Conservation (phyloP, 1,140 invertebrate genomes). For the Drosophila navojoa region DNA sequence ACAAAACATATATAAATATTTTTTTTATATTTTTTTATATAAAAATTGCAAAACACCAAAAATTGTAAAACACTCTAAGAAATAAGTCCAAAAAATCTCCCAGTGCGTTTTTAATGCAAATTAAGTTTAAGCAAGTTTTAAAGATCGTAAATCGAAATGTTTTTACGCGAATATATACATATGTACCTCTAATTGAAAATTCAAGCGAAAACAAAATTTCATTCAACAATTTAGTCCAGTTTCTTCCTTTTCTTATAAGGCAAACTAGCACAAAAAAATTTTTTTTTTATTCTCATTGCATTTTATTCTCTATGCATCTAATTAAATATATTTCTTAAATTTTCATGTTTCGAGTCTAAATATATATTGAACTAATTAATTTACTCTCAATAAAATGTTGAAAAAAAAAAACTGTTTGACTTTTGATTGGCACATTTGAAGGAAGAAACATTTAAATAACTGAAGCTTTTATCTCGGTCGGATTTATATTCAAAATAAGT, state of each 20-base stretch:
- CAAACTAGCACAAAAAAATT: slow-evolving; percentile 52
- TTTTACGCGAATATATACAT: slow-evolving; percentile 59
- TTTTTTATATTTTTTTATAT: background rate
- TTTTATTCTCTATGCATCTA: slow-evolving; percentile 45
- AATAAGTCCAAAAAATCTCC: slow-evolving; percentile 40
- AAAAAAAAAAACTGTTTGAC: slow-evolving; percentile 1
- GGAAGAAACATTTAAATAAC: no score
- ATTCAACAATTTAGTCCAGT: slow-evolving; percentile 57
- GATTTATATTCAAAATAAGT: no score
- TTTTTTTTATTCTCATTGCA: slow-evolving; percentile 31
- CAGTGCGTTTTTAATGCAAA: slow-evolving; percentile 60
- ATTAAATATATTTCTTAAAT: slow-evolving; percentile 62
- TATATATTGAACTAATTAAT: slow-evolving; percentile 57
- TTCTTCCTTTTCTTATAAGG: slow-evolving; percentile 49
- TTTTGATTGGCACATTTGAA: background rate
- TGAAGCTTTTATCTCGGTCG: no score
- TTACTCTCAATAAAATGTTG: slow-evolving; percentile 73
- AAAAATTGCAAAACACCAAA: slow-evolving; percentile 53
- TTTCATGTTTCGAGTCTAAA: slow-evolving; percentile 62
- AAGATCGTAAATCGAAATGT: slow-evolving; percentile 48
- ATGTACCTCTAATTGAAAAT: slow-evolving; percentile 64
- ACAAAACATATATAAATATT: slow-evolving; percentile 36
- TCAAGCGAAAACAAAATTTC: slow-evolving; percentile 24
- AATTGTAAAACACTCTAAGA: slow-evolving; percentile 32
- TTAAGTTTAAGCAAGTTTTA: slow-evolving; percentile 52